Conservation (phyloP, 92 coral and sea anemone species). For the Montipora capitata region DNA sequence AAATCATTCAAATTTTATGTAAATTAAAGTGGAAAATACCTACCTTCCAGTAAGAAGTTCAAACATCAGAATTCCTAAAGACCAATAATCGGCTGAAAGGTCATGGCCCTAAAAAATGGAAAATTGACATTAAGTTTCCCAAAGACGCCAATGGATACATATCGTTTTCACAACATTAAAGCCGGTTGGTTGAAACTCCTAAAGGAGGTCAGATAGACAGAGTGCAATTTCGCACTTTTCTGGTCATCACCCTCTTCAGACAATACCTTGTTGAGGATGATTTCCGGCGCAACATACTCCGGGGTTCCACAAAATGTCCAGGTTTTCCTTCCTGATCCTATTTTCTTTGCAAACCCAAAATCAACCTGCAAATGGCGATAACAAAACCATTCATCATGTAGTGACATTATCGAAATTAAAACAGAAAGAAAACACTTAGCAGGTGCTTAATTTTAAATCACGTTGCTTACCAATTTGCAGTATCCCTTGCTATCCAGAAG, state of each 20-base stretch:
- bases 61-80: constrained; percentile 98
- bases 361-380: constrained; percentile 80
- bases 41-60: constrained; percentile 99
- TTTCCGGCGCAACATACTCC: constrained; percentile 99
- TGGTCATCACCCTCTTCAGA: not conserved
- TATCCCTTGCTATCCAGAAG: constrained; percentile 95
- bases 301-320: constrained; percentile 99
- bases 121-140: not conserved
- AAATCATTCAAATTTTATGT: too few species aligned
- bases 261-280: constrained; percentile 96
- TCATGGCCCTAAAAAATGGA: constrained; percentile 91
- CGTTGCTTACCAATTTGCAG: constrained; percentile 92
- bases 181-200: too few species aligned
- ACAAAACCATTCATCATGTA: not conserved
- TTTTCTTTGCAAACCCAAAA: constrained; percentile 99
- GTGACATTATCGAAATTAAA: not conserved
- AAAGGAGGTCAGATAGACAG: not conserved
- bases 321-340: constrained; percentile 97
- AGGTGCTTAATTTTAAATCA: not conserved
- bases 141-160: too few species aligned
- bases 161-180: too few species aligned
- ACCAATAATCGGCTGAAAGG: constrained; percentile 99
- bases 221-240: too few species aligned
- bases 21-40: not conserved
- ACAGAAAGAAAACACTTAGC: not conserved